Evolutionary conservation across 2,888 invertebrate species (phyloP).

Genomic region (Drosophila diplacantha): DNA sequence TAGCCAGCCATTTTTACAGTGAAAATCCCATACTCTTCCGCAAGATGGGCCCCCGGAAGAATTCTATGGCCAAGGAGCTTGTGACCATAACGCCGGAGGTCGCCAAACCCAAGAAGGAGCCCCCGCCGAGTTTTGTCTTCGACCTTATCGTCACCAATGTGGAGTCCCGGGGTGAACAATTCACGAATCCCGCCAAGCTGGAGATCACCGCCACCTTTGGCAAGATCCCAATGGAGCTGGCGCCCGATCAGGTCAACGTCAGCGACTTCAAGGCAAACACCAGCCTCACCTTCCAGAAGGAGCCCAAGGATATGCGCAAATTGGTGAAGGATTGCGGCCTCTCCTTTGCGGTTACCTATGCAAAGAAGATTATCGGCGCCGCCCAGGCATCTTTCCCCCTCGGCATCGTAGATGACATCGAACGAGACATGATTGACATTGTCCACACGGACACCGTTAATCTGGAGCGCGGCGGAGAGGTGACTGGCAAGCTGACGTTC

Average conservation of each 20-base stretch:
- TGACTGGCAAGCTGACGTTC: conserved; percentile 56
- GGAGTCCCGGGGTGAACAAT: conserved; percentile 32
- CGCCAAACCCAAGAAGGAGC: not conserved
- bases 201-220: conserved; percentile 55
- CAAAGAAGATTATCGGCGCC: conserved; percentile 47
- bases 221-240: conserved; percentile 47
- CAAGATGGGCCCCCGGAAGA: conserved; percentile 6
- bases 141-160: conserved; percentile 63
- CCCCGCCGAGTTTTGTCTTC: conserved; percentile 52
- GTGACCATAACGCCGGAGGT: not conserved
- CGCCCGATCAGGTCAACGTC: conserved; percentile 67
- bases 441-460: conserved; percentile 51
- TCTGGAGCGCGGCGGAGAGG: conserved; percentile 40
- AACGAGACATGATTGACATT: conserved; percentile 49
- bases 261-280: conserved; percentile 65
- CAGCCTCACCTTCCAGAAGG: conserved; percentile 49
- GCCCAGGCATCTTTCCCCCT: conserved; percentile 57
- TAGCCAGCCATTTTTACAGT: not conserved
- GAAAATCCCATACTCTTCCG: not conserved
- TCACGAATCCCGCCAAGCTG: conserved; percentile 45
- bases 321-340: conserved; percentile 60
- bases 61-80: not conserved
- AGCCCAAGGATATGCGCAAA: conserved; percentile 49
- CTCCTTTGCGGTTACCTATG: conserved; percentile 53
- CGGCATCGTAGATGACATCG: conserved; percentile 50